Conservation (phyloP, 2,113 vertebrate species). For the Glareola pratincola region DNA sequence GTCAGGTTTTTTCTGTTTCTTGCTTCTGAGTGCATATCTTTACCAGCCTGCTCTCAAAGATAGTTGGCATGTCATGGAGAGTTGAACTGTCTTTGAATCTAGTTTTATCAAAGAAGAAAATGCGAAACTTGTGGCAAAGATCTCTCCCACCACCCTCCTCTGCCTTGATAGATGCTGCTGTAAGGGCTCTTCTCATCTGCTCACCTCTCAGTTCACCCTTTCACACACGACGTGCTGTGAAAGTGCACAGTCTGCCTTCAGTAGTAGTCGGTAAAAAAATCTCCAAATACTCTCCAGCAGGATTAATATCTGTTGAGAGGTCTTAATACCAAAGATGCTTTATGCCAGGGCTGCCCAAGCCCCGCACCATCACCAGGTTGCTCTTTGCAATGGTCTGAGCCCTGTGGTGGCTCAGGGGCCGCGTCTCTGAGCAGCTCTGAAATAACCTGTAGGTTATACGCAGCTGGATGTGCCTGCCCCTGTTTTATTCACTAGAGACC, state of each 20-base stretch:
- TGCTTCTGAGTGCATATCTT: background rate
- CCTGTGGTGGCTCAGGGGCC: accelerated
- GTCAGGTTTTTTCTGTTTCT: background rate
- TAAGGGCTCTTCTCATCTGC: background rate
- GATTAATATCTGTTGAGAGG: background rate
- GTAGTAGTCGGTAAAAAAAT: background rate
- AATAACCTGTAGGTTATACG: background rate
- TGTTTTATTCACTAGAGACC: background rate
- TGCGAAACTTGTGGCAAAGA: background rate
- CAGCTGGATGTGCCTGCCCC: background rate
- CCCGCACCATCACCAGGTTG: accelerated
- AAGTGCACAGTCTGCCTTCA: background rate
- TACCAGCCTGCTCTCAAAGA: background rate
- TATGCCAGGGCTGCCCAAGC: background rate
- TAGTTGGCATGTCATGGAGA: background rate
- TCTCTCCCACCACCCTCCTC: background rate
- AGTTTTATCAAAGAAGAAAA: background rate
- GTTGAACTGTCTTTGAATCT: background rate
- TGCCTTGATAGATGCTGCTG: background rate
- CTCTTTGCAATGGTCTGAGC: background rate
- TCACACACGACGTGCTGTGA: background rate
- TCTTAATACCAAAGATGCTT: background rate
- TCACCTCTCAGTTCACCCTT: background rate
- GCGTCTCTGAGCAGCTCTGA: background rate
- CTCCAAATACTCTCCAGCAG: background rate